A percentile compares a stretch with the other conserved stretches of the same genome.
phyloP scores from a whole-genome alignment of 2,888 invertebrate species.

The Caenorhabditis uteleia region DNA sequence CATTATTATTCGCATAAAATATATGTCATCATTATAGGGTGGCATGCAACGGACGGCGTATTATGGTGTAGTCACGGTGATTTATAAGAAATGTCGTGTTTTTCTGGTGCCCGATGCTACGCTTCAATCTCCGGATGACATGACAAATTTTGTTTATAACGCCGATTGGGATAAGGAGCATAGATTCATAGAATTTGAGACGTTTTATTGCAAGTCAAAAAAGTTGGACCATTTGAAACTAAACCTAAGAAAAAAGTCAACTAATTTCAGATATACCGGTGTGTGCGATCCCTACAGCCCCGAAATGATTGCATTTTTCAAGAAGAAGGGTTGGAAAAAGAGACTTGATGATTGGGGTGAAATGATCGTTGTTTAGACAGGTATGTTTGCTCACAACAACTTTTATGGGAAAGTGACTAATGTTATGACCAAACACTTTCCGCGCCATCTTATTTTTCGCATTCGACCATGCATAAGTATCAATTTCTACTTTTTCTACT shows the following conservation, averaged over 20 bases:
- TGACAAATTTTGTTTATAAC: conserved; percentile 44
- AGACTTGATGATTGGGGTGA: conserved; percentile 60
- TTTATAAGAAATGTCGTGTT: conserved; percentile 81
- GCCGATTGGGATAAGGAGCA: conserved; percentile 60
- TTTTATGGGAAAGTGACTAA: conserved; percentile 16
- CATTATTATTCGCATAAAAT: background rate
- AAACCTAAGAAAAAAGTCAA: background rate
- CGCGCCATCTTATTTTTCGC: conserved; percentile 2
- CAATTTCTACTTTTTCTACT: no score
- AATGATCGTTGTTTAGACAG: conserved; percentile 55
- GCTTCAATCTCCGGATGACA: conserved; percentile 17
- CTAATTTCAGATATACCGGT: conserved; percentile 57
- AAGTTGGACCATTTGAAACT: conserved; percentile 43
- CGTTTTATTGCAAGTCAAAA: conserved; percentile 57
- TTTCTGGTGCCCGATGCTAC: conserved; percentile 71
- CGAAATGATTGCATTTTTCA: conserved; percentile 62
- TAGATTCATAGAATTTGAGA: conserved; percentile 63
- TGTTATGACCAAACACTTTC: conserved; percentile 17
- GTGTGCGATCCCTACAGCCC: conserved; percentile 63
- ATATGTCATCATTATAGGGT: conserved; percentile 76
- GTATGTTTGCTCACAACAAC: conserved; percentile 13
- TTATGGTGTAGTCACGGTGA: conserved; percentile 89
- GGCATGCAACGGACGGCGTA: conserved; percentile 96
- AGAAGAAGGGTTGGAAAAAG: conserved; percentile 52
- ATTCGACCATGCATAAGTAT: no score